A percentile compares a stretch with the other conserved stretches of the same genome.
phyloP scores from a whole-genome alignment of 2,113 vertebrate genomes.

The Mastomys natalensis region DNA sequence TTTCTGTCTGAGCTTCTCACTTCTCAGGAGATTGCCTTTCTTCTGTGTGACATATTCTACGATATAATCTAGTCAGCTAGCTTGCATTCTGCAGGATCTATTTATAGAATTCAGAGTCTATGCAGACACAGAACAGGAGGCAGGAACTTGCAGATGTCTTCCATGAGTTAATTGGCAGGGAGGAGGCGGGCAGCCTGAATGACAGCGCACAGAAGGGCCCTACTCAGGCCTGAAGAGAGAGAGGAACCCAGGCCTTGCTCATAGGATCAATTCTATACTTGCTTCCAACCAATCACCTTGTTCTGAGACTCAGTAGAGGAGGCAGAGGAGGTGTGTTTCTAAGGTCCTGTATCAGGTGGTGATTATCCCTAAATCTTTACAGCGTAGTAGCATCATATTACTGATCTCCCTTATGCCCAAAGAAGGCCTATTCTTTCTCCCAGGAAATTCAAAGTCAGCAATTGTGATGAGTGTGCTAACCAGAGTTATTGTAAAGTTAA shows the following conservation, averaged over 20 bases:
- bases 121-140: neutral
- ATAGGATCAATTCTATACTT: neutral
- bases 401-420: neutral
- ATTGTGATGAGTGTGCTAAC: neutral
- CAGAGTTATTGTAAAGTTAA: constrained; percentile 36
- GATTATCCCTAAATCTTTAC: neutral
- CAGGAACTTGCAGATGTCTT: neutral
- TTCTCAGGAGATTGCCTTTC: constrained; percentile 6
- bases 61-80: constrained; percentile 51
- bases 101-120: constrained; percentile 62
- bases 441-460: constrained; percentile 44
- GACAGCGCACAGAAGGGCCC: neutral
- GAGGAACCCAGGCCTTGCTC: neutral
- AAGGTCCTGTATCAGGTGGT: neutral
- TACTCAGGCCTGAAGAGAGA: neutral
- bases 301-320: neutral
- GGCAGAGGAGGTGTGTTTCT: neutral
- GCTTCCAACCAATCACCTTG: neutral
- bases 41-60: constrained; percentile 60
- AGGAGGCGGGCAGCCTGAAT: neutral
- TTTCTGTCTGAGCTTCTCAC: constrained; percentile 36
- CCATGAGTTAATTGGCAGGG: constrained; percentile 49
- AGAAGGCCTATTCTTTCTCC: neutral
- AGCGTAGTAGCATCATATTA: neutral
- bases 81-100: constrained; percentile 53